Evolutionary conservation across 2,888 invertebrate species (phyloP).

Genomic region (Coenonympha arcania): DNA sequence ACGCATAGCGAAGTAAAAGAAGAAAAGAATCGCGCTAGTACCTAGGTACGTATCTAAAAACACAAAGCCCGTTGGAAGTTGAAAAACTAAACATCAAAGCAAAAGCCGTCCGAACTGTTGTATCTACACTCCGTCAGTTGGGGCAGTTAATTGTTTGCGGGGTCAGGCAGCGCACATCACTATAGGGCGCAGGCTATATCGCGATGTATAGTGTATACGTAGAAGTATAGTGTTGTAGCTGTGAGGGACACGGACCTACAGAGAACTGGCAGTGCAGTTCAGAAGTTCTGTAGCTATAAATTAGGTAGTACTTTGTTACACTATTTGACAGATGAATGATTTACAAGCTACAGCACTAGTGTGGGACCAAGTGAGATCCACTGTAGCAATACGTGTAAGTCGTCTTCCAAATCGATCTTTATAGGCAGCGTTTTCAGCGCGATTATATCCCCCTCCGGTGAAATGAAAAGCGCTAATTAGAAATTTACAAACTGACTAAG

Average conservation of each 20-base stretch:
- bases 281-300: not conserved
- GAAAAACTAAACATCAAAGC: slow-evolving; percentile 25
- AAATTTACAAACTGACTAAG: too few relatives aligned
- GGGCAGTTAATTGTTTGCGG: slow-evolving; percentile 47
- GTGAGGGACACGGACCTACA: not conserved
- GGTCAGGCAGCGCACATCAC: slow-evolving; percentile 32
- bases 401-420: too few relatives aligned
- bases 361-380: too few relatives aligned
- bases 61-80: slow-evolving; percentile 18
- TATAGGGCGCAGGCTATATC: slow-evolving; percentile 6
- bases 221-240: slow-evolving; percentile 6
- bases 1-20: not conserved
- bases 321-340: too few relatives aligned
- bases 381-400: too few relatives aligned
- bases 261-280: not conserved
- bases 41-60: slow-evolving; percentile 18
- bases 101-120: slow-evolving; percentile 20
- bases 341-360: too few relatives aligned
- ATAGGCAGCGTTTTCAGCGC: too few relatives aligned
- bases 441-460: too few relatives aligned
- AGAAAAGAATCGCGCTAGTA: slow-evolving; percentile 5
- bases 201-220: not conserved
- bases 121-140: slow-evolving; percentile 33
- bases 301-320: too few relatives aligned
- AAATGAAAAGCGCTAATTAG: too few relatives aligned